Evolutionary conservation across 2,797 vertebrate species (phyloP).

Genomic region (Chelon labrosus): DNA sequence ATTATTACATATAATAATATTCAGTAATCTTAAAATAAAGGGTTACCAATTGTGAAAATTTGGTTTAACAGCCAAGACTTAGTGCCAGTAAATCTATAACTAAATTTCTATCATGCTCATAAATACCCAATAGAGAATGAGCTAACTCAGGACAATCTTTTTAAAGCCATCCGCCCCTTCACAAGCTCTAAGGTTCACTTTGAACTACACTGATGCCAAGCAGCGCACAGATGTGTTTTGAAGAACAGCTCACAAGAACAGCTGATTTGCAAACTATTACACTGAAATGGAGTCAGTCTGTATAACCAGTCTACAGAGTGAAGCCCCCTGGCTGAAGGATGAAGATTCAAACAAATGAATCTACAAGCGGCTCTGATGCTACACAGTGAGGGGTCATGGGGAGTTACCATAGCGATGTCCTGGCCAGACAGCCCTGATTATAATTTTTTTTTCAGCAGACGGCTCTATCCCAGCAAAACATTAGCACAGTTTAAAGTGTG

Average conservation of each 20-base stretch:
- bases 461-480: constrained; percentile 80
- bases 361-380: constrained; percentile 75
- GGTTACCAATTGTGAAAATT: too few species aligned
- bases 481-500: constrained; percentile 86
- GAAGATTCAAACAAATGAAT: constrained; percentile 87
- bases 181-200: constrained; percentile 11
- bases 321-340: constrained; percentile 74
- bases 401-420: constrained; percentile 86
- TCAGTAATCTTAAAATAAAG: too few species aligned
- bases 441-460: constrained; percentile 82
- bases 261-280: constrained; percentile 53
- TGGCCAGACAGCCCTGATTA: constrained; percentile 85
- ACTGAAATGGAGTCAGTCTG: constrained; percentile 61
- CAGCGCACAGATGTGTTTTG: constrained; percentile 1
- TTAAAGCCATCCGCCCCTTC: neutral
- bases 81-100: too few species aligned
- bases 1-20: too few species aligned
- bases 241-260: constrained; percentile 30
- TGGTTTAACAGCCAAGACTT: too few species aligned
- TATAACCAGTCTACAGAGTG: constrained; percentile 76
- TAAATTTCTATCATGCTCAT: constrained; percentile 1
- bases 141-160: constrained; percentile 34
- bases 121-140: constrained; percentile 1
- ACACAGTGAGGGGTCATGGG: constrained; percentile 76
- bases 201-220: constrained; percentile 22